Percentiles rank a stretch among this genome's conserved stretches.
Conservation (phyloP, 2,797 vertebrate species). For the Jordanella pulchra region DNA sequence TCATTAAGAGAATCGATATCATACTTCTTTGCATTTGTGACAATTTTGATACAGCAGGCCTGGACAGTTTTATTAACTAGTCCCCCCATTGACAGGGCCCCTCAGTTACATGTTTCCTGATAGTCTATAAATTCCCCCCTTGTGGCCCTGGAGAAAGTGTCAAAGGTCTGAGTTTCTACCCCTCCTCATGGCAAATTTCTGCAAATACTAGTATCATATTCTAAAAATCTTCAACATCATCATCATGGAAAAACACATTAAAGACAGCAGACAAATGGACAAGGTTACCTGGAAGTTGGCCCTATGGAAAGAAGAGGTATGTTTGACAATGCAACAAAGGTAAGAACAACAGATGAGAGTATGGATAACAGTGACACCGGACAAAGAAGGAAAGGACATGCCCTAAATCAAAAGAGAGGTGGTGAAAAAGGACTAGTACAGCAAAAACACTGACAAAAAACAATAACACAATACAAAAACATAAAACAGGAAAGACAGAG, state of each 20-base stretch:
- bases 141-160: slow-evolving; percentile 53
- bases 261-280: slow-evolving; percentile 63
- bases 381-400: slow-evolving; percentile 44
- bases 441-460: slow-evolving; percentile 11
- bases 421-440: slow-evolving; percentile 7
- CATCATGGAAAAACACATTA: slow-evolving; percentile 30
- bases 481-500: slow-evolving; percentile 4
- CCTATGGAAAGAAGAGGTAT: slow-evolving; percentile 68
- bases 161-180: slow-evolving; percentile 56
- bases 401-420: slow-evolving; percentile 38
- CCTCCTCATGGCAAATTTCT: slow-evolving; percentile 79
- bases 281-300: slow-evolving; percentile 85
- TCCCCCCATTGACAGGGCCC: slow-evolving; percentile 70
- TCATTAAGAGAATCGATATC: slow-evolving; percentile 15
- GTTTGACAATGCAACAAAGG: slow-evolving; percentile 40
- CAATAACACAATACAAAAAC: slow-evolving; percentile 5
- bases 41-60: slow-evolving; percentile 24
- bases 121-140: slow-evolving; percentile 79
- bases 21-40: slow-evolving; percentile 18
- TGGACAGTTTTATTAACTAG: slow-evolving; percentile 37
- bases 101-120: slow-evolving; percentile 61
- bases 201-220: slow-evolving; percentile 41
- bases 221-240: slow-evolving; percentile 52
- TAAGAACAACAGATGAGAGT: slow-evolving; percentile 20
- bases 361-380: slow-evolving; percentile 28